Conservation (phyloP, 1,140 invertebrate genomes). For the Globodera ellingtonae region DNA sequence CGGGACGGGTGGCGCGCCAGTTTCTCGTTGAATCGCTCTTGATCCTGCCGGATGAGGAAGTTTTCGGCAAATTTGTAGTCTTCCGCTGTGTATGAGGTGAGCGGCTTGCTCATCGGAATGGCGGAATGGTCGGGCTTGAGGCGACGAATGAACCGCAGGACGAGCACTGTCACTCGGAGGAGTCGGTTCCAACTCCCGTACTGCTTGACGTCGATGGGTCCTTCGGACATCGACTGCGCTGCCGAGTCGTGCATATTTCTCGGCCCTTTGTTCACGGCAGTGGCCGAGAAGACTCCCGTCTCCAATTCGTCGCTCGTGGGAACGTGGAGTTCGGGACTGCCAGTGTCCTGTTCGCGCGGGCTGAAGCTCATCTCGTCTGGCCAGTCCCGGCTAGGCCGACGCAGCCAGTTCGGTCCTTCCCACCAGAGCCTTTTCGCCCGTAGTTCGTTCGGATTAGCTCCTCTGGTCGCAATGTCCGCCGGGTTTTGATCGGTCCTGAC, state of each 20-base stretch:
- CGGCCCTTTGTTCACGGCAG: too few species aligned
- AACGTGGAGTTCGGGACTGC: not conserved
- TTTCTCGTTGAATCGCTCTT: not conserved
- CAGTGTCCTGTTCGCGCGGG: too few species aligned
- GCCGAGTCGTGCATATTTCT: not conserved
- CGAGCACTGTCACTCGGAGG: not conserved
- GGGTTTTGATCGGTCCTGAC: slow-evolving; percentile 3
- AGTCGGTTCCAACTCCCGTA: slow-evolving; percentile 13
- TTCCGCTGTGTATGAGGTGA: not conserved
- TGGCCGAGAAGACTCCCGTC: not conserved
- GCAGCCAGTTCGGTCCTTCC: not conserved
- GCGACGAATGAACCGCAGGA: not conserved
- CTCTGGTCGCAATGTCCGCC: not conserved
- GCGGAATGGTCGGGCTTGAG: not conserved
- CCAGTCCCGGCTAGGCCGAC: not conserved
- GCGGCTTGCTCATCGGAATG: not conserved
- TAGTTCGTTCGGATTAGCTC: not conserved
- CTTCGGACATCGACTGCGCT: too few species aligned
- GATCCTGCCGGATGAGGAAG: not conserved
- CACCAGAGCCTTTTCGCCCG: not conserved
- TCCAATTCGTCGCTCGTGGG: not conserved
- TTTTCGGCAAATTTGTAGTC: not conserved
- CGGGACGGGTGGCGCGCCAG: not conserved
- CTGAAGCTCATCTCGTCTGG: not conserved
- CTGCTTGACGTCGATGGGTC: not conserved